Conservation (phyloP, 2,797 vertebrate genomes). For the Garrulus glandarius region DNA sequence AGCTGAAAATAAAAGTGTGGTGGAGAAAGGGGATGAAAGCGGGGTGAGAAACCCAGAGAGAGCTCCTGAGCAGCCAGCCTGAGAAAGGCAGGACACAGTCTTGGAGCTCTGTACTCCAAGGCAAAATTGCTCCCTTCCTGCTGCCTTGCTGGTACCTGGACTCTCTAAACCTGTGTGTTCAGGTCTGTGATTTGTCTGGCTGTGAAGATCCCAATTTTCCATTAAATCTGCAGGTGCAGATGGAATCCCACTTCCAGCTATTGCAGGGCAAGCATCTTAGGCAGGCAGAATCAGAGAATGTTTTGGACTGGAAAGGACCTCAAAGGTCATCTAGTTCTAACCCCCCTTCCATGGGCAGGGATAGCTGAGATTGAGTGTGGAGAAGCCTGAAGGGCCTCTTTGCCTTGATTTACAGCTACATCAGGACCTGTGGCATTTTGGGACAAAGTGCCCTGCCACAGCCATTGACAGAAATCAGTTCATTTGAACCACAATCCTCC, state of each 20-base stretch:
- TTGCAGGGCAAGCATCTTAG: neutral
- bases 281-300: neutral
- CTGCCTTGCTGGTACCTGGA: neutral
- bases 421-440: neutral
- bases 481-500: neutral
- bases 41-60: neutral
- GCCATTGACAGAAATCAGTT: fast-evolving
- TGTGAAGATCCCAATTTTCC: neutral
- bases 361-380: neutral
- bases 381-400: neutral
- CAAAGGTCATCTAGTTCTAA: neutral
- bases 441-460: neutral
- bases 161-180: neutral
- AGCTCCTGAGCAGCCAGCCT: neutral
- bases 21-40: neutral
- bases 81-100: neutral
- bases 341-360: fast-evolving
- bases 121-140: neutral
- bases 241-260: neutral
- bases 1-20: neutral
- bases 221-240: neutral
- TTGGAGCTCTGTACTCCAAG: neutral
- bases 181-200: neutral
- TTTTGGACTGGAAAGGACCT: neutral
- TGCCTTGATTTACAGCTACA: neutral